Conservation (phyloP, 2,113 vertebrate species). For the Nannospalax galili region DNA sequence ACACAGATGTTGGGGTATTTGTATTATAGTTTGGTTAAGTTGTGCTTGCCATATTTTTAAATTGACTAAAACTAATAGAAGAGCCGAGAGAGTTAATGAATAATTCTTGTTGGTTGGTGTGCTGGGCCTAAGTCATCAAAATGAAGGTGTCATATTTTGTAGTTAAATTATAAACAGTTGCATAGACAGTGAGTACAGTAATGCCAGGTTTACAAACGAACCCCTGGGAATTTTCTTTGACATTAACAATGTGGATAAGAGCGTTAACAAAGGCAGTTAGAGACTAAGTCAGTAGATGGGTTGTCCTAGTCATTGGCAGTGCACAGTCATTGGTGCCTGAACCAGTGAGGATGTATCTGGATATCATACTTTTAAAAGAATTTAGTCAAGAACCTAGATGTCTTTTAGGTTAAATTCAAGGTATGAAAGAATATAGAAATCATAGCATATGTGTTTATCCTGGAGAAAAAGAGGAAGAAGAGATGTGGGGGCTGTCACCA, state of each 20-base stretch:
- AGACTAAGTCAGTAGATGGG: background rate
- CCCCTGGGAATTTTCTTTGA: background rate
- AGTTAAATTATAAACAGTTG: background rate
- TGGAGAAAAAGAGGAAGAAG: background rate
- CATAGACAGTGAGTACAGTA: background rate
- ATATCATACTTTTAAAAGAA: background rate
- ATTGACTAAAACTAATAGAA: background rate
- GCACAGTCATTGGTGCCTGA: background rate
- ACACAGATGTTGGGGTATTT: background rate
- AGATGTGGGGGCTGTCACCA: background rate
- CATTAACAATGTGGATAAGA: background rate
- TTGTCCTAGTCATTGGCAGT: background rate
- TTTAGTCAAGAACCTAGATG: background rate
- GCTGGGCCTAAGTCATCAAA: background rate
- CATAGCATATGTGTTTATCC: background rate
- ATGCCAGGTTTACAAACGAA: background rate
- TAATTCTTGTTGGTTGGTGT: background rate
- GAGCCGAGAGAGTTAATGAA: background rate
- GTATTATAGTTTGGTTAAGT: background rate
- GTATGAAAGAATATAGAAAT: background rate
- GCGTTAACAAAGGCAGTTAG: background rate
- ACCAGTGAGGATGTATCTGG: background rate
- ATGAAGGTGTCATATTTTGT: background rate
- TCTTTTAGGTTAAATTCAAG: background rate
- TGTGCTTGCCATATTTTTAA: background rate